A percentile compares a stretch with the other conserved stretches of the same genome.
These are phyloP conservation scores for Eustalomyia histrio DNA, from an alignment of 2,888 invertebrate genomes.

Conservation along the genomic window DNA sequence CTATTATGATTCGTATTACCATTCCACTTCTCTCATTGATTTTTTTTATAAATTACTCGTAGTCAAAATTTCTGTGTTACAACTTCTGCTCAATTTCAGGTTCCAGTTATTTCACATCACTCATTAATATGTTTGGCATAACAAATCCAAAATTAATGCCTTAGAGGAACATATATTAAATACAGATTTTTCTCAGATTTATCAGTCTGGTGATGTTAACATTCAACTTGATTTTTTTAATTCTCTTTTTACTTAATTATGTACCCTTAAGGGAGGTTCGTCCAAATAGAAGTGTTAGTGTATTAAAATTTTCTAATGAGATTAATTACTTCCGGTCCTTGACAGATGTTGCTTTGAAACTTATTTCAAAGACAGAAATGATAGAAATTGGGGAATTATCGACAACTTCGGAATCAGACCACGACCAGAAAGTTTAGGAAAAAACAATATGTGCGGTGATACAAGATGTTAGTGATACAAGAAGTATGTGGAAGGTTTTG, in stretches of 20 bases:
- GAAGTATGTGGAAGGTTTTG: no score
- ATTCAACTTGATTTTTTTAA: not conserved
- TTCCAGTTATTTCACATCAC: no score
- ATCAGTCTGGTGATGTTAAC: not conserved
- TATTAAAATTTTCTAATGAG: not conserved
- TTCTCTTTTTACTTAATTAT: not conserved
- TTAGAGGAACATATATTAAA: not conserved
- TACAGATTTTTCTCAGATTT: not conserved
- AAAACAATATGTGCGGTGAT: not conserved
- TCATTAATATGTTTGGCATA: no score
- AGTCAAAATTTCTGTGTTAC: no score
- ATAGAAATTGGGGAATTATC: not conserved
- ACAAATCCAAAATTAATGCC: not conserved
- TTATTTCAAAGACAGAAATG: not conserved
- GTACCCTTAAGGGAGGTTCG: not conserved
- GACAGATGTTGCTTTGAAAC: not conserved
- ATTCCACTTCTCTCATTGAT: slow-evolving; percentile 1
- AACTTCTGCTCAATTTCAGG: no score
- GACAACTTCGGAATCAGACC: not conserved
- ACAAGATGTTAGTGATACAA: not conserved
- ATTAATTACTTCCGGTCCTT: not conserved
- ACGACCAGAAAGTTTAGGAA: slow-evolving; percentile 4
- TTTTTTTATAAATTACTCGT: no score
- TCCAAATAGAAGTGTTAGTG: no score
- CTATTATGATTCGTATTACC: not conserved